These are phyloP conservation scores for Doryteuthis pealeii DNA, from an alignment of 1,140 invertebrate species.

Conservation along the genomic window DNA sequence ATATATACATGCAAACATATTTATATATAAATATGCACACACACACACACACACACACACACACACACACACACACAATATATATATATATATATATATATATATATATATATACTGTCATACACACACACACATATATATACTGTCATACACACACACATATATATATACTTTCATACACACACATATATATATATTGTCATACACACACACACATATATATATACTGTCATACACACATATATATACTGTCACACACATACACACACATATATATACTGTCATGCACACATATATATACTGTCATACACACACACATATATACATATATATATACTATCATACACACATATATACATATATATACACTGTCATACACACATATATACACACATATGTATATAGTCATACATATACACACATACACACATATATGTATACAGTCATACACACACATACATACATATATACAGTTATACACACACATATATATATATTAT, in stretches of 20 bases:
- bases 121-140: too few species aligned
- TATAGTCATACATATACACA: not conserved
- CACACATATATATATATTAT: not conserved
- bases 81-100: too few species aligned
- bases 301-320: not conserved
- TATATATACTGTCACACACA: not conserved
- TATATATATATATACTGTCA: too few species aligned
- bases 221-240: not conserved
- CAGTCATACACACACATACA: not conserved
- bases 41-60: too few species aligned
- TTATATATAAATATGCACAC: too few species aligned
- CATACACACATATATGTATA: not conserved
- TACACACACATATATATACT: not conserved
- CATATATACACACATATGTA: not conserved
- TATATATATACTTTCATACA: not conserved
- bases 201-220: not conserved
- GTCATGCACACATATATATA: not conserved
- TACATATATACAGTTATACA: not conserved
- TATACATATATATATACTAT: not conserved
- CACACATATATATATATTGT: not conserved
- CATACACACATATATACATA: not conserved
- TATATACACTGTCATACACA: not conserved
- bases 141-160: too few species aligned
- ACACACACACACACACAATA: too few species aligned
- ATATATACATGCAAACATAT: too few species aligned